phyloP scores from a whole-genome alignment of 2,113 vertebrate genomes.

The Serilophus lunatus region DNA sequence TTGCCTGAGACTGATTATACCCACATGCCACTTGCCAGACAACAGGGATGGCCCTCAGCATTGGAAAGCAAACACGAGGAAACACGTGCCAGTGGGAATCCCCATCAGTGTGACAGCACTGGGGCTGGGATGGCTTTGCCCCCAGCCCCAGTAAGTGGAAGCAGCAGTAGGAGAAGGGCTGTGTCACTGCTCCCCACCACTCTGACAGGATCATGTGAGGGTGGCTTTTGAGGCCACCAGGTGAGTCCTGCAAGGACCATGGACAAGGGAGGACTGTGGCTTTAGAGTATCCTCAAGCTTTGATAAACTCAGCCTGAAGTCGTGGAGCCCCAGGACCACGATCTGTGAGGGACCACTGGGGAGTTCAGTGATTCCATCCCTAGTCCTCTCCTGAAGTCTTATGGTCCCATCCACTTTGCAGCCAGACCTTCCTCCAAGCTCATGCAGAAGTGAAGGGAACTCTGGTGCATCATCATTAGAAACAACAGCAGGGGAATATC shows the following conservation, averaged over 20 bases:
- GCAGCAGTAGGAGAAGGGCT: neutral
- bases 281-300: neutral
- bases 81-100: neutral
- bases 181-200: neutral
- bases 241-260: neutral
- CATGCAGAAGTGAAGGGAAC: too few relatives aligned
- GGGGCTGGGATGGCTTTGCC: neutral
- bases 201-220: rapidly evolving
- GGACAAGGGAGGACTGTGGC: neutral
- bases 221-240: neutral
- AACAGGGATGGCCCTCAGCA: neutral
- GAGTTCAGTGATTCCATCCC: neutral
- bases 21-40: neutral
- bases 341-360: neutral
- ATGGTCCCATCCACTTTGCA: neutral
- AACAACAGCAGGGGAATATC: neutral
- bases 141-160: neutral
- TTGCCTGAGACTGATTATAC: slow-evolving; percentile 42
- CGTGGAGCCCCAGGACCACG: neutral
- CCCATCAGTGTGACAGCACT: rapidly evolving
- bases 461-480: neutral
- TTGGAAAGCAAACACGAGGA: neutral
- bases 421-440: neutral
- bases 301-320: neutral
- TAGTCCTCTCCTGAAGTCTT: neutral